These are phyloP conservation scores for Anticlea derivata DNA, from an alignment of 2,888 invertebrate species.

Conservation along the genomic window DNA sequence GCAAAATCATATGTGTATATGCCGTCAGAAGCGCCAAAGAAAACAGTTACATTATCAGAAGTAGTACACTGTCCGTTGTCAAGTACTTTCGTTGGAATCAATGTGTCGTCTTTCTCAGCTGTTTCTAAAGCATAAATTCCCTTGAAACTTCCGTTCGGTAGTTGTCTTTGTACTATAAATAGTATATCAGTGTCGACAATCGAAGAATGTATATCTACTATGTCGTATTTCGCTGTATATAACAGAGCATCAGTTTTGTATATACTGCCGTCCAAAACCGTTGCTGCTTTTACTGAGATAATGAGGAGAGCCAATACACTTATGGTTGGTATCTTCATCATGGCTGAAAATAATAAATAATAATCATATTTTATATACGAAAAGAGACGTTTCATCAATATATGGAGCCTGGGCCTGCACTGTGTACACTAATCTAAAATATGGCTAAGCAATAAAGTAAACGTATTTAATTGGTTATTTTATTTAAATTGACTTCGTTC, in stretches of 20 bases:
- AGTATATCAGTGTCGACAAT: neutral
- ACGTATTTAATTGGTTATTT: too few relatives aligned
- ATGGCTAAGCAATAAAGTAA: too few relatives aligned
- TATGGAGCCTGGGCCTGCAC: too few relatives aligned
- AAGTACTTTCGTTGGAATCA: conserved; percentile 4
- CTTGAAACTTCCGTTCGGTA: neutral
- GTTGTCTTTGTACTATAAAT: conserved; percentile 7
- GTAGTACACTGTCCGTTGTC: conserved; percentile 12
- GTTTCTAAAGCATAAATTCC: conserved; percentile 6
- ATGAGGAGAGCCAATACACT: neutral
- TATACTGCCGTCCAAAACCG: conserved; percentile 6
- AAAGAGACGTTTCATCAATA: too few relatives aligned
- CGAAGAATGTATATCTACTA: conserved; percentile 7
- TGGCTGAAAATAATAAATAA: conserved; percentile 2
- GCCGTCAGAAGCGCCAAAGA: conserved; percentile 18
- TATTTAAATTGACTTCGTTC: too few relatives aligned
- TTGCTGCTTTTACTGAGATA: neutral
- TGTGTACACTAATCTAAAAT: too few relatives aligned
- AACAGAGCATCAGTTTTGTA: conserved; percentile 7
- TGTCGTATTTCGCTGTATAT: conserved; percentile 7
- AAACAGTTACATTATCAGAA: conserved; percentile 12
- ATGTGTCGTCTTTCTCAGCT: neutral
- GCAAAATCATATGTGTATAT: conserved; percentile 15
- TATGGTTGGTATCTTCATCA: conserved; percentile 2
- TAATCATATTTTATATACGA: too few relatives aligned